Evolutionary conservation across 1,140 invertebrate genomes (phyloP).

Genomic region (Agraylea sexmaculata): DNA sequence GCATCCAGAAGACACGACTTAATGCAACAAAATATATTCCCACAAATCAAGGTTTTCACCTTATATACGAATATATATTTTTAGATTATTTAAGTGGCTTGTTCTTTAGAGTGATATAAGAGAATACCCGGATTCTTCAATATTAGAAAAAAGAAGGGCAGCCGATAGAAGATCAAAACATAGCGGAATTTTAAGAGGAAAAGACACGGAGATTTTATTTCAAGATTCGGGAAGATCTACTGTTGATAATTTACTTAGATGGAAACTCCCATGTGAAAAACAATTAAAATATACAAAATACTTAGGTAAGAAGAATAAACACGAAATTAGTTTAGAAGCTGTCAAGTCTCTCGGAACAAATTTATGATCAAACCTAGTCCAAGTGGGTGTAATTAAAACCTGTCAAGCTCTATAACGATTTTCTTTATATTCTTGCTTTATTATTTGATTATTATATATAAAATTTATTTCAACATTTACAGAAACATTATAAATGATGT

Average conservation of each 20-base stretch:
- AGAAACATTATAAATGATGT: too few relatives aligned
- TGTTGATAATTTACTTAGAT: slow-evolving; percentile 42
- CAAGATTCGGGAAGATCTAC: slow-evolving; percentile 34
- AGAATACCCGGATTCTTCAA: too few relatives aligned
- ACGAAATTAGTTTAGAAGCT: too few relatives aligned
- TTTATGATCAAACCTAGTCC: too few relatives aligned
- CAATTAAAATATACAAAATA: slow-evolving; percentile 39
- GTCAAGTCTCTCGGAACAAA: too few relatives aligned
- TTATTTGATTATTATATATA: too few relatives aligned
- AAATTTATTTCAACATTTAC: too few relatives aligned
- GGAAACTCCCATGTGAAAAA: slow-evolving; percentile 34
- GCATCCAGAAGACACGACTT: slow-evolving; percentile 25
- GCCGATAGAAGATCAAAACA: slow-evolving; percentile 22
- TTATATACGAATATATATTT: background rate
- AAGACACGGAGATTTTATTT: slow-evolving; percentile 36
- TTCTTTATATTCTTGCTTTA: too few relatives aligned
- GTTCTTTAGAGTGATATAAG: too few relatives aligned
- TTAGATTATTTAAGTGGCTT: too few relatives aligned
- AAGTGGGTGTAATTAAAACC: too few relatives aligned
- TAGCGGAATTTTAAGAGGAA: slow-evolving; percentile 23
- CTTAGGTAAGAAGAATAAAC: slow-evolving; percentile 30
- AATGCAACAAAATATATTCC: slow-evolving; percentile 26
- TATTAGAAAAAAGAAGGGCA: slow-evolving; percentile 24
- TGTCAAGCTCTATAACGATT: too few relatives aligned
- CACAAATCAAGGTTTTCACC: slow-evolving; percentile 10